These are phyloP conservation scores for Pristionchus maxplancki DNA, from an alignment of 2,888 invertebrate genomes.

Conservation along the genomic window DNA sequence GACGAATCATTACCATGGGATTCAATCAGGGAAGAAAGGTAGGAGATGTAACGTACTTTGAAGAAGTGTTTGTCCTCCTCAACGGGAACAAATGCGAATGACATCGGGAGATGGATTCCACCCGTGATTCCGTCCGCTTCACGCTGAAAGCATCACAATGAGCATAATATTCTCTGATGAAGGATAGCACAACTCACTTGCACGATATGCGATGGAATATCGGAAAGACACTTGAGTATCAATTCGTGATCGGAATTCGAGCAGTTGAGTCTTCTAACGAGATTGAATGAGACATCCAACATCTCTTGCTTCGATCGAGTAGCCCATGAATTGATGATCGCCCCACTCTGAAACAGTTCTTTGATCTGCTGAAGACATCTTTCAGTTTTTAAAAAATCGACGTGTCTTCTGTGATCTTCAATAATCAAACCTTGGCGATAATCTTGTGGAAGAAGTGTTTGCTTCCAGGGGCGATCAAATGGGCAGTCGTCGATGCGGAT, in stretches of 20 bases:
- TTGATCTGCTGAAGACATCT: neutral
- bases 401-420: neutral
- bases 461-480: slow-evolving; percentile 88
- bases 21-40: no score
- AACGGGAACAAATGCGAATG: slow-evolving; percentile 93
- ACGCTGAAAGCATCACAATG: neutral
- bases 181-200: slow-evolving; percentile 65
- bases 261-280: slow-evolving; percentile 73
- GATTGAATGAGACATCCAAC: slow-evolving; percentile 67
- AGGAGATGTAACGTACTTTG: slow-evolving; percentile 59
- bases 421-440: slow-evolving; percentile 70
- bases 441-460: slow-evolving; percentile 83
- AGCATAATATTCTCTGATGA: no score
- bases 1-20: no score
- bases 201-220: slow-evolving; percentile 82
- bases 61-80: slow-evolving; percentile 90
- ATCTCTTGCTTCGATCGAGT: slow-evolving; percentile 86
- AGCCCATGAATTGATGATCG: slow-evolving; percentile 93
- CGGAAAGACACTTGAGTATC: slow-evolving; percentile 86
- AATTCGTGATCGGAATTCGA: slow-evolving; percentile 66
- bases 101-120: slow-evolving; percentile 78
- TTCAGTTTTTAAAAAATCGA: neutral
- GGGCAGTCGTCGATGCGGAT: slow-evolving; percentile 84
- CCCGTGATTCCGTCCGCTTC: slow-evolving; percentile 73
- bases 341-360: slow-evolving; percentile 87